These are phyloP conservation scores for Cheilosia impressa DNA, from an alignment of 2,888 invertebrate species.

Conservation along the genomic window DNA sequence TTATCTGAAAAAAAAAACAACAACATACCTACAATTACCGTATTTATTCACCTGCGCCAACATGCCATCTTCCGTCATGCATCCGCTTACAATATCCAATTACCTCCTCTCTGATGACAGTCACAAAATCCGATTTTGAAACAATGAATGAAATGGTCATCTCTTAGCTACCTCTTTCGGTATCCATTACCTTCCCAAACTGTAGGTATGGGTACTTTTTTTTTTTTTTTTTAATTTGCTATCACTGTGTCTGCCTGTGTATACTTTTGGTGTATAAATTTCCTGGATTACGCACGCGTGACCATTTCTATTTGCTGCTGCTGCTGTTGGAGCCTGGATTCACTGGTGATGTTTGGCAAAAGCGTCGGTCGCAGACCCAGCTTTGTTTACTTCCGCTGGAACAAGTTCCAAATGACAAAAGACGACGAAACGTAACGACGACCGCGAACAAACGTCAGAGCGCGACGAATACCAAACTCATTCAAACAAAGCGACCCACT, in stretches of 20 bases:
- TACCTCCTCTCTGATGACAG: slow-evolving; percentile 65
- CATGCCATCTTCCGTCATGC: slow-evolving; percentile 72
- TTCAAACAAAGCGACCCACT: slow-evolving; percentile 71
- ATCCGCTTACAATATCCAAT: slow-evolving; percentile 70
- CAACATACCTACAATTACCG: slow-evolving; percentile 55
- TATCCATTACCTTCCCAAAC: slow-evolving; percentile 18
- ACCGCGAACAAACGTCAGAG: slow-evolving; percentile 13
- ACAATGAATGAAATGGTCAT: slow-evolving; percentile 68
- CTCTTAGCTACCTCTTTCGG: slow-evolving; percentile 18
- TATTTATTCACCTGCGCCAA: slow-evolving; percentile 72
- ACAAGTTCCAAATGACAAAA: slow-evolving; percentile 74
- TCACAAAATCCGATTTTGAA: slow-evolving; percentile 45
- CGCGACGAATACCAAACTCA: slow-evolving; percentile 48
- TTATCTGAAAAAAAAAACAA: slow-evolving; percentile 3
- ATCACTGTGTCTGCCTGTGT: slow-evolving; percentile 14
- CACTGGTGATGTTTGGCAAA: slow-evolving; percentile 48
- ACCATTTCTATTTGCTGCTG: slow-evolving; percentile 50
- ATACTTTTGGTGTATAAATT: slow-evolving; percentile 36
- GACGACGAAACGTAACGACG: slow-evolving; percentile 65
- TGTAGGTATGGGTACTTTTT: slow-evolving; percentile 19
- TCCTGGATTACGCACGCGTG: slow-evolving; percentile 75
- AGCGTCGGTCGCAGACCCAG: slow-evolving; percentile 25
- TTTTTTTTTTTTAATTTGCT: slow-evolving; percentile 47
- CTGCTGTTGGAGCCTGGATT: slow-evolving; percentile 28
- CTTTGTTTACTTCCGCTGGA: slow-evolving; percentile 69